A percentile compares a stretch with the other conserved stretches of the same genome.
These are phyloP conservation scores for Apteryx mantelli DNA, from an alignment of 2,113 vertebrate genomes.

Conservation along the genomic window DNA sequence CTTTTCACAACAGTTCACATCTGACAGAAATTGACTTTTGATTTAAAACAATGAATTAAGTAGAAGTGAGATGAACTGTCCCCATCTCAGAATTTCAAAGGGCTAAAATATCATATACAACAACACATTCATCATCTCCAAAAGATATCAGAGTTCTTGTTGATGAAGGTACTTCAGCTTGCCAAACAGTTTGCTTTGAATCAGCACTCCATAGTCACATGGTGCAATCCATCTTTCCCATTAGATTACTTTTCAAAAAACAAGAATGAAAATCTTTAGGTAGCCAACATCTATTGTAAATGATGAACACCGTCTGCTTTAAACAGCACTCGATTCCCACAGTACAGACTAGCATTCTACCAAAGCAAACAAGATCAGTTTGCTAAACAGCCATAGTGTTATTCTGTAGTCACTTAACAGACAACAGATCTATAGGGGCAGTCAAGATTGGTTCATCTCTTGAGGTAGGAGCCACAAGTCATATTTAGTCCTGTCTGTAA, in stretches of 20 bases:
- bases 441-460: conserved; percentile 61
- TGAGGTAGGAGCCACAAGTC: conserved; percentile 77
- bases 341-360: background rate
- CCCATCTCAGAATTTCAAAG: background rate
- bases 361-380: background rate
- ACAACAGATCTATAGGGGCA: background rate
- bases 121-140: background rate
- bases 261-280: background rate
- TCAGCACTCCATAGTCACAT: background rate
- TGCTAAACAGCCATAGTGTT: conserved; percentile 28
- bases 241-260: background rate
- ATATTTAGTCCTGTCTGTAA: conserved; percentile 37
- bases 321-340: conserved; percentile 11
- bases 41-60: conserved; percentile 7
- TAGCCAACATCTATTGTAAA: background rate
- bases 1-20: conserved; percentile 27
- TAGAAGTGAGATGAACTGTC: background rate
- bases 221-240: background rate
- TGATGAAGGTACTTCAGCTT: background rate
- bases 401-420: conserved; percentile 13
- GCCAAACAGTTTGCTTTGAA: conserved; percentile 18
- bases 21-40: conserved; percentile 1
- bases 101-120: background rate
- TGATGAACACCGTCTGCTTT: background rate
- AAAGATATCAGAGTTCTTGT: background rate